These are phyloP conservation scores for Alaudala cheleensis DNA, from an alignment of 2,113 vertebrate species.

Conservation along the genomic window DNA sequence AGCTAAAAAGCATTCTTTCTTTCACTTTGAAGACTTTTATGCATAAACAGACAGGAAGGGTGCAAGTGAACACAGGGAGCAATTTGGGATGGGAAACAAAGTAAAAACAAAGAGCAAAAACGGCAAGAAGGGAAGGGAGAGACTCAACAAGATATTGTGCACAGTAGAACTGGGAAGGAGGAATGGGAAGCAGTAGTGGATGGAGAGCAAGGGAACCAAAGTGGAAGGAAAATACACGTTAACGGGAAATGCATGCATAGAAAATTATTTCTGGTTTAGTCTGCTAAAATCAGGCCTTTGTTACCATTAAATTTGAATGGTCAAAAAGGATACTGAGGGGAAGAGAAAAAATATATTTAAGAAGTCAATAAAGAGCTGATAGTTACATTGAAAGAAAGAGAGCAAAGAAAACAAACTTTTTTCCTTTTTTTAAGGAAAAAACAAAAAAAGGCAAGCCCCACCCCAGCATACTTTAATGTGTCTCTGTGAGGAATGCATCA, in stretches of 20 bases:
- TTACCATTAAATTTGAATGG: background rate
- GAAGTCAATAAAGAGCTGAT: background rate
- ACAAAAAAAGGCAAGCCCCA: accelerated
- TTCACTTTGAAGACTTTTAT: background rate
- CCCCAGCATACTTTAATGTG: background rate
- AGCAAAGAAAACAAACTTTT: background rate
- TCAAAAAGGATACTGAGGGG: background rate
- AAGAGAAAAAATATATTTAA: background rate
- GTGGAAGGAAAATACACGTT: background rate
- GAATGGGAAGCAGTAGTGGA: background rate
- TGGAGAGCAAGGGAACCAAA: background rate
- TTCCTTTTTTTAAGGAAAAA: background rate
- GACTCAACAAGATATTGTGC: background rate
- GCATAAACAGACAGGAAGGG: background rate
- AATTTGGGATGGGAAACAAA: background rate
- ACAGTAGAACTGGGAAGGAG: background rate
- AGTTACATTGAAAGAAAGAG: background rate
- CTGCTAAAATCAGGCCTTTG: background rate
- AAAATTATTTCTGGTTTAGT: background rate
- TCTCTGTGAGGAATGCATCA: background rate
- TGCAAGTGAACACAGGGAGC: background rate
- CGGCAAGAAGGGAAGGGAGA: background rate
- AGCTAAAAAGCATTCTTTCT: background rate
- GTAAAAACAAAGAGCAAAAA: background rate
- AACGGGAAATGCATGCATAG: background rate